Percentiles rank a stretch among this genome's conserved stretches.
phyloP scores from a whole-genome alignment of 2,888 invertebrate genomes.

The Camponotus fellah region DNA sequence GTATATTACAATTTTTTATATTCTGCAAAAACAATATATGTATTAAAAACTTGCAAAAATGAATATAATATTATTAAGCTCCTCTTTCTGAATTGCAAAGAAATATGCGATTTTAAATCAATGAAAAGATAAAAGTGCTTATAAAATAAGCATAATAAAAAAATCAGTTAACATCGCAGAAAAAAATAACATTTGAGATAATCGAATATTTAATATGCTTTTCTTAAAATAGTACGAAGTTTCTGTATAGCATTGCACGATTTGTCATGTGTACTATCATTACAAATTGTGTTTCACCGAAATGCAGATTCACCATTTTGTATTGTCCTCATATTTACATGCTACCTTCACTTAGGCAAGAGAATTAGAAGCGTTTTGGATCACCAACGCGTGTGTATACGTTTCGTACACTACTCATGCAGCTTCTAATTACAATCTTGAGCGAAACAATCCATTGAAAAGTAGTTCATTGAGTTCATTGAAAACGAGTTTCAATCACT shows the following conservation, averaged over 20 bases:
- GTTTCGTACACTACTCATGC: conserved; percentile 39
- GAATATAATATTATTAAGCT: not conserved
- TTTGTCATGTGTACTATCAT: conserved; percentile 42
- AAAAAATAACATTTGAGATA: conserved; percentile 3
- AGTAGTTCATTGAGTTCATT: conserved; percentile 15
- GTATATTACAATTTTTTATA: not conserved
- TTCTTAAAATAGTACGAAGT: conserved; percentile 18
- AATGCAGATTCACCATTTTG: conserved; percentile 45
- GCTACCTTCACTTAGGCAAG: conserved; percentile 30
- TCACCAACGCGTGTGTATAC: conserved; percentile 2
- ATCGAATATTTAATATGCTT: not conserved
- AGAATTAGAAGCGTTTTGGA: conserved; percentile 50
- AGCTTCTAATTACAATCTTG: conserved; percentile 39
- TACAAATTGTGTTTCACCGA: conserved; percentile 36
- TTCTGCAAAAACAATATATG: not conserved
- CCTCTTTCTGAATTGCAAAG: not conserved
- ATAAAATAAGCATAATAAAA: not conserved
- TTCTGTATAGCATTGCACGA: conserved; percentile 1
- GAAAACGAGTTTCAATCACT: conserved; percentile 38
- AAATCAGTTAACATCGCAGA: not conserved
- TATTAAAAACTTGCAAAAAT: not conserved
- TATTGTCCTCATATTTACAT: conserved; percentile 52
- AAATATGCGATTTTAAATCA: not conserved
- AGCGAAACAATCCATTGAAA: conserved; percentile 30
- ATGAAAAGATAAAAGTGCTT: too few relatives aligned